phyloP scores from a whole-genome alignment of 1,140 invertebrate genomes.

The Nautilus pompilius region DNA sequence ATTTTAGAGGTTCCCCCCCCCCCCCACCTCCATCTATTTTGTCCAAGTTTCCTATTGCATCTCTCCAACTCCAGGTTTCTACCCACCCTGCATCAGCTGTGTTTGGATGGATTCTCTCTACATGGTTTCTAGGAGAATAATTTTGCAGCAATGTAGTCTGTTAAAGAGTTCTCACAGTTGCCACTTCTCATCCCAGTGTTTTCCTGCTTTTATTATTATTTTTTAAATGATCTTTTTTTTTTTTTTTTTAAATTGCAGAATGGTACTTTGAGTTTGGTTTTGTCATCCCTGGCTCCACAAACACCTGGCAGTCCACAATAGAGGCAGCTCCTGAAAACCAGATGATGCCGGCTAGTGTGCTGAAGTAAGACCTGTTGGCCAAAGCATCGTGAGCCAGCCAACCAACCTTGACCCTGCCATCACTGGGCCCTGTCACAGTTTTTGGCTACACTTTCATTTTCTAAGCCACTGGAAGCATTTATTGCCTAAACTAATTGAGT shows the following conservation, averaged over 20 bases:
- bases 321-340: conserved; percentile 98
- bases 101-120: too few species aligned
- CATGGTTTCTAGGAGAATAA: not conserved
- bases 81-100: too few species aligned
- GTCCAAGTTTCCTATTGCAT: too few species aligned
- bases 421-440: not conserved
- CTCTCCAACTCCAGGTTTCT: too few species aligned
- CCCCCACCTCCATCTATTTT: too few species aligned
- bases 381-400: not conserved
- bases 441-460: not conserved
- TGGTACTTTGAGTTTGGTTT: conserved; percentile 99
- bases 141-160: not conserved
- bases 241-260: conserved; percentile 63
- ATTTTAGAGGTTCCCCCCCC: too few species aligned
- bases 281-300: conserved; percentile 97
- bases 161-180: not conserved
- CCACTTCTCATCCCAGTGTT: not conserved
- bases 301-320: conserved; percentile 98
- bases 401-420: not conserved
- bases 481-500: not conserved
- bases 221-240: not conserved
- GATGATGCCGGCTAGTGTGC: conserved; percentile 98
- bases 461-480: not conserved
- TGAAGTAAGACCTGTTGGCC: conserved; percentile 70
- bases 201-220: not conserved